Evolutionary conservation across 2,113 vertebrate species (phyloP).

Genomic region (Jaculus jaculus): DNA sequence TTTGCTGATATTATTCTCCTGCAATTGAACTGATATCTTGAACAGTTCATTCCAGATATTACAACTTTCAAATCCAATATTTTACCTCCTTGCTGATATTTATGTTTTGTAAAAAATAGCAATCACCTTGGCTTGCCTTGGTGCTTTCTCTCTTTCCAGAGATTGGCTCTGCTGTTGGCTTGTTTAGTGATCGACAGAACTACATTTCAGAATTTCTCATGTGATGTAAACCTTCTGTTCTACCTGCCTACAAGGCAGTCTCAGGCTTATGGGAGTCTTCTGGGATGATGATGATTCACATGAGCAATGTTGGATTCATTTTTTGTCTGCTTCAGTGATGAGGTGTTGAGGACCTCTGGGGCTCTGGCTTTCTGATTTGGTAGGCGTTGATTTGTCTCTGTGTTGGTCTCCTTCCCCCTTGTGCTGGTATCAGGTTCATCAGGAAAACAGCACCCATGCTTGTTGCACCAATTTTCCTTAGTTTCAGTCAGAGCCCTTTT

Average conservation of each 20-base stretch:
- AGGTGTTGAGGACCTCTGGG: too few species aligned
- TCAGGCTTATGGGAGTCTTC: background rate
- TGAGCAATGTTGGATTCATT: too few species aligned
- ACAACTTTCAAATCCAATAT: background rate
- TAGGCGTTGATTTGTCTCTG: too few species aligned
- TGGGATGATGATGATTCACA: background rate
- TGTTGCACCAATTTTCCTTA: too few species aligned
- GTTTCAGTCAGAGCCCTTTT: too few species aligned
- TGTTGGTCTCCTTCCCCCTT: too few species aligned
- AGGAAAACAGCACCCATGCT: too few species aligned
- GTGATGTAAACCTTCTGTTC: background rate
- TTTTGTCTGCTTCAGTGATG: too few species aligned
- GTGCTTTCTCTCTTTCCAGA: accelerated
- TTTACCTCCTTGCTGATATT: background rate
- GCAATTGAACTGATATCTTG: background rate
- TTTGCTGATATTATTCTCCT: background rate
- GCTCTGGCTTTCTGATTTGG: too few species aligned
- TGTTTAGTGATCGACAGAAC: background rate
- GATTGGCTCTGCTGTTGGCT: background rate
- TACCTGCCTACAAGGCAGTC: background rate
- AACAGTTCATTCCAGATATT: background rate
- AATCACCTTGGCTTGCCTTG: too few species aligned
- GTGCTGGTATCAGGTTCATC: too few species aligned
- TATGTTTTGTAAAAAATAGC: background rate
- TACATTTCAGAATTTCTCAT: background rate